These are phyloP conservation scores for Sylvilagus bachmani DNA, from an alignment of 2,113 vertebrate species.

Conservation along the genomic window DNA sequence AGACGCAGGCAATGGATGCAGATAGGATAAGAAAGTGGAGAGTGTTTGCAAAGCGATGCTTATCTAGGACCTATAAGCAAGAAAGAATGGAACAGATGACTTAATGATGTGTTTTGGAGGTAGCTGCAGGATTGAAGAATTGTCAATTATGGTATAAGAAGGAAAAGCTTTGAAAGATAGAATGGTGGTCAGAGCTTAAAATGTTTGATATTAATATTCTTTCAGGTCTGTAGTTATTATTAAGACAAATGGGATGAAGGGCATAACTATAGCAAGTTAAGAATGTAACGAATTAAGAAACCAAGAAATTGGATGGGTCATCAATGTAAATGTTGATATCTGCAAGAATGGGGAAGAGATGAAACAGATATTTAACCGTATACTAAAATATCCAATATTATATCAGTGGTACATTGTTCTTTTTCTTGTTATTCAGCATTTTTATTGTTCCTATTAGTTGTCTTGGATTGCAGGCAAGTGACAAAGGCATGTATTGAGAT, in stretches of 20 bases:
- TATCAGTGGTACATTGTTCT: background rate
- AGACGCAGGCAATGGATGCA: background rate
- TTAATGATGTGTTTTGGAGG: background rate
- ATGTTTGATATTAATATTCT: background rate
- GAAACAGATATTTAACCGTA: background rate
- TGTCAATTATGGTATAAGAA: background rate
- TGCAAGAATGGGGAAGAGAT: background rate
- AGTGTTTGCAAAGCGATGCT: background rate
- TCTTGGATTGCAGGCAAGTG: background rate
- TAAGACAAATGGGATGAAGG: background rate
- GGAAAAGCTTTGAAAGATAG: background rate
- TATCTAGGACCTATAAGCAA: background rate
- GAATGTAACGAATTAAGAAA: background rate
- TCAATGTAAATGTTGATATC: background rate
- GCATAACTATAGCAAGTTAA: background rate
- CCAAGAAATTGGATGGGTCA: background rate
- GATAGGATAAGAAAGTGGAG: background rate
- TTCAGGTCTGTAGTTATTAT: background rate
- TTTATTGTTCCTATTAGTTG: slow-evolving; percentile 7
- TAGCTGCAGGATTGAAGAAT: background rate
- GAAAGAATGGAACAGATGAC: background rate
- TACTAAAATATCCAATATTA: background rate
- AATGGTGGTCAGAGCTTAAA: background rate
- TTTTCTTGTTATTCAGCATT: background rate
- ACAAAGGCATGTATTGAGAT: slow-evolving; percentile 37